phyloP scores from a whole-genome alignment of 2,888 invertebrate genomes.

The Archips crataeganus region DNA sequence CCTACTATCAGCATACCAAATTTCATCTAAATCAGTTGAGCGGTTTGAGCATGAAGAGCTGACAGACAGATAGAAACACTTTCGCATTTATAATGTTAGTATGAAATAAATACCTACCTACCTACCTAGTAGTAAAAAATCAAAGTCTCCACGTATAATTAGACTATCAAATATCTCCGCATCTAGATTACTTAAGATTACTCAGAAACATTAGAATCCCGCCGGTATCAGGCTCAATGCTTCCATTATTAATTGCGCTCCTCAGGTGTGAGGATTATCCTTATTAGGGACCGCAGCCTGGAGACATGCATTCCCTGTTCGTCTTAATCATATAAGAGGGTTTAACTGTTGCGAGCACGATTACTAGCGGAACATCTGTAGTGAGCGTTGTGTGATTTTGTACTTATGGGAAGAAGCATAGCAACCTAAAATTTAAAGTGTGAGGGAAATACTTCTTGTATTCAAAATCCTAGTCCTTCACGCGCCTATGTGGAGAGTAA shows the following conservation, averaged over 20 bases:
- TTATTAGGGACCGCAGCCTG: conserved; percentile 77
- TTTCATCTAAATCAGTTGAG: no score
- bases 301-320: conserved; percentile 65
- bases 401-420: not conserved
- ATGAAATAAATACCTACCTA: no score
- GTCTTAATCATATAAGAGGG: conserved; percentile 52
- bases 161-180: conserved; percentile 10
- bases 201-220: conserved; percentile 34
- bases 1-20: no score
- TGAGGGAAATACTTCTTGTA: not conserved
- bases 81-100: no score
- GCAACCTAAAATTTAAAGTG: not conserved
- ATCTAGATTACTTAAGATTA: conserved; percentile 30
- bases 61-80: no score
- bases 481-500: no score
- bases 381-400: not conserved
- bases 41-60: no score
- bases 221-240: conserved; percentile 20
- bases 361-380: conserved; percentile 35
- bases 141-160: not conserved
- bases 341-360: conserved; percentile 41
- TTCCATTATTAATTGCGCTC: conserved; percentile 82
- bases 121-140: not conserved
- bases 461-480: no score
- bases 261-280: conserved; percentile 82